phyloP scores from a whole-genome alignment of 1,140 invertebrate species.

The Drosophila mayri region DNA sequence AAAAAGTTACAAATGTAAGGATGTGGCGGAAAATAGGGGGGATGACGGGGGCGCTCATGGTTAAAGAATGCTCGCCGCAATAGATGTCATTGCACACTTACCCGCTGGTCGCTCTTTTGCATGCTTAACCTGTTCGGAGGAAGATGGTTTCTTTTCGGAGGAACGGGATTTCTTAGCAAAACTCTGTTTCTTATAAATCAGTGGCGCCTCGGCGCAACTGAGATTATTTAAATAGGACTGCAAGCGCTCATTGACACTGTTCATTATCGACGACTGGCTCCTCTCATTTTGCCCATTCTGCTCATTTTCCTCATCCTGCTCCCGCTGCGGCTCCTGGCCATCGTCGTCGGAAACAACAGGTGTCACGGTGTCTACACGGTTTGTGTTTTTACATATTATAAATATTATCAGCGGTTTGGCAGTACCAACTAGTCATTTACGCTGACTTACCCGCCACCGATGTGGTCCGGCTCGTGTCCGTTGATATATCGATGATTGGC shows the following conservation, averaged over 20 bases:
- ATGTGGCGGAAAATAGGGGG: neutral
- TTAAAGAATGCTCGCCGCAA: conserved; percentile 17
- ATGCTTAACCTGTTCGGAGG: conserved; percentile 50
- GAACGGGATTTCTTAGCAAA: conserved; percentile 48
- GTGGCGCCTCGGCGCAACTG: conserved; percentile 62
- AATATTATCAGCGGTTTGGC: conserved; percentile 82
- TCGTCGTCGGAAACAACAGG: conserved; percentile 80
- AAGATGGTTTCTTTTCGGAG: conserved; percentile 54
- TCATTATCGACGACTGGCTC: conserved; percentile 10
- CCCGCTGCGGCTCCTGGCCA: conserved; percentile 22
- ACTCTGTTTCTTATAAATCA: conserved; percentile 55
- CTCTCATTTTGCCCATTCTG: conserved; percentile 1
- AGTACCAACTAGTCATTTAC: conserved; percentile 71
- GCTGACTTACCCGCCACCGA: conserved; percentile 73
- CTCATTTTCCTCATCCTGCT: conserved; percentile 15
- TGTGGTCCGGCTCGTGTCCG: conserved; percentile 56
- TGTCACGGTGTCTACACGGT: conserved; percentile 79
- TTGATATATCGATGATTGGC: conserved; percentile 68
- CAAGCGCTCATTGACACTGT: conserved; percentile 43
- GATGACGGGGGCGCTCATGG: conserved; percentile 9
- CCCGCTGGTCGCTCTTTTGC: conserved; percentile 47
- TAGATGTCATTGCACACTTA: conserved; percentile 56
- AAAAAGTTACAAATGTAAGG: conserved; percentile 57
- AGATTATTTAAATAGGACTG: conserved; percentile 66
- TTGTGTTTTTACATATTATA: conserved; percentile 74